Conservation (phyloP, 1,140 invertebrate genomes). For the Diorhabda sublineata region DNA sequence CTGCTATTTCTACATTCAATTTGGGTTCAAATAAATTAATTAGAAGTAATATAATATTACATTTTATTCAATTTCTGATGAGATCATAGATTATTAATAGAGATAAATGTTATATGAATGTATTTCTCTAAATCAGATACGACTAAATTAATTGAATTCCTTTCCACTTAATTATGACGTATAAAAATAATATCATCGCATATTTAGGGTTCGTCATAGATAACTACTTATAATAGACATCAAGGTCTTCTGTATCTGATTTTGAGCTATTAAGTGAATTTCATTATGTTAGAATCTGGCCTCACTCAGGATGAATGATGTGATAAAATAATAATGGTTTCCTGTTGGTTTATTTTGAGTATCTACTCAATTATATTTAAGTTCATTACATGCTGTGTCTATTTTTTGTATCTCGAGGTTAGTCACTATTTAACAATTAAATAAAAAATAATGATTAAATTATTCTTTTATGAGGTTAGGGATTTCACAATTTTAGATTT, state of each 20-base stretch:
- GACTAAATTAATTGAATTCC: too few species aligned
- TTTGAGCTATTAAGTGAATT: slow-evolving; percentile 7
- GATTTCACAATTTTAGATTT: too few species aligned
- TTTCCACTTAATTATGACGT: not conserved
- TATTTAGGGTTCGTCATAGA: not conserved
- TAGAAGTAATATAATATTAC: too few species aligned
- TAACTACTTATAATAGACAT: not conserved
- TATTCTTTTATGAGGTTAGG: too few species aligned
- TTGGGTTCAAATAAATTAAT: too few species aligned
- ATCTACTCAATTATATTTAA: not conserved
- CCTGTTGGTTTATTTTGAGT: slow-evolving; percentile 4
- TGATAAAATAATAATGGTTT: slow-evolving; percentile 9
- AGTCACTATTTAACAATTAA: not conserved
- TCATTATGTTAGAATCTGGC: slow-evolving; percentile 5
- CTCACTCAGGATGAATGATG: slow-evolving; percentile 4
- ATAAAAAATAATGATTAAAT: not conserved
- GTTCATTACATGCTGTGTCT: not conserved
- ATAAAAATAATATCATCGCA: not conserved
- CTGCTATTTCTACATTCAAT: too few species aligned
- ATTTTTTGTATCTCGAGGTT: not conserved
- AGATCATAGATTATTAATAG: too few species aligned
- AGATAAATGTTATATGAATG: too few species aligned
- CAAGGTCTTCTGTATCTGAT: not conserved
- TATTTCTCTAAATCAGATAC: too few species aligned
- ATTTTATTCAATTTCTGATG: too few species aligned